These are phyloP conservation scores for Chaetops frenatus DNA, from an alignment of 2,113 vertebrate species.

Conservation along the genomic window DNA sequence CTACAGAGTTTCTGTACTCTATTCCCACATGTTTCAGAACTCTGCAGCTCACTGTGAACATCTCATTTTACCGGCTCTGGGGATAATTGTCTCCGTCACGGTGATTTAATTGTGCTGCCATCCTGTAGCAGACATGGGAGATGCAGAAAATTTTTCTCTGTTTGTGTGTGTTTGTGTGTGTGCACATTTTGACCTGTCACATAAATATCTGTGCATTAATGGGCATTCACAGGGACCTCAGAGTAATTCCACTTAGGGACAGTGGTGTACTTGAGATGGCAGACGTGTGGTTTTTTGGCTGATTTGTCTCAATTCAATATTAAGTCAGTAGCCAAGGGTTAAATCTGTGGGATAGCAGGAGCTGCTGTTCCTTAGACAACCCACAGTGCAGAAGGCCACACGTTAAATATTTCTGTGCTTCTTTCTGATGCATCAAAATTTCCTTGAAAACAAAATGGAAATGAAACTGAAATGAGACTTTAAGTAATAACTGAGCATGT, in stretches of 20 bases:
- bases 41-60: not conserved
- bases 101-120: constrained; percentile 3
- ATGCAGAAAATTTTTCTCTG: not conserved
- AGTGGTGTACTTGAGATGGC: not conserved
- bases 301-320: not conserved
- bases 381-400: not conserved
- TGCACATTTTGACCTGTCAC: constrained; percentile 6
- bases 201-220: not conserved
- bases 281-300: not conserved
- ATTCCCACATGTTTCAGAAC: constrained; percentile 40
- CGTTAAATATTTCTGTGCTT: not conserved
- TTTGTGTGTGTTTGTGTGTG: not conserved
- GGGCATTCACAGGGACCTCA: not conserved
- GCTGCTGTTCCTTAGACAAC: not conserved
- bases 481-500: not conserved
- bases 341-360: not conserved
- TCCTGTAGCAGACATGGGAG: constrained; percentile 20
- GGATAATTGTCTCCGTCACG: constrained; percentile 26
- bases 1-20: not conserved
- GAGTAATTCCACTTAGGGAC: not conserved
- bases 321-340: not conserved
- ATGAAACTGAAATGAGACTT: not conserved
- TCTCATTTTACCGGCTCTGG: constrained; percentile 48
- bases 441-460: not conserved
- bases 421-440: not conserved